A percentile compares a stretch with the other conserved stretches of the same genome.
Conservation (phyloP, 92 coral and sea anemone genomes). For the Metridium senile region DNA sequence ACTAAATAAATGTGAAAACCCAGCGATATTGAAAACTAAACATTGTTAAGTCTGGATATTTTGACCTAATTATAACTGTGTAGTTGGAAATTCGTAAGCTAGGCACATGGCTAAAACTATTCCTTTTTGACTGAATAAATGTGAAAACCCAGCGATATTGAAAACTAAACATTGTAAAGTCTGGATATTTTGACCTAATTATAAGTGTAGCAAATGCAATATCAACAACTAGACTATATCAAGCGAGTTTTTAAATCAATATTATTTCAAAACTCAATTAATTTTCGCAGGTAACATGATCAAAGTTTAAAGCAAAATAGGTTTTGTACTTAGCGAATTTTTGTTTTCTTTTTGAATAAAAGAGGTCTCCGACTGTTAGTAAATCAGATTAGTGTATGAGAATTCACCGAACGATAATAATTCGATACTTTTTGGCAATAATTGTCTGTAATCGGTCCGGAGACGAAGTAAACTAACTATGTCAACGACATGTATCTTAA, state of each 20-base stretch:
- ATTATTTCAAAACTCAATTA: conserved; percentile 20
- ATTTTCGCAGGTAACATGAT: background rate
- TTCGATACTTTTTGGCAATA: conserved; percentile 54
- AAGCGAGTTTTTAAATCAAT: conserved; percentile 25
- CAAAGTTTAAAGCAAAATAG: background rate
- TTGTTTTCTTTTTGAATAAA: background rate
- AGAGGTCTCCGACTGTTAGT: background rate
- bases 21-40: background rate
- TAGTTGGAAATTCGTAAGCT: background rate
- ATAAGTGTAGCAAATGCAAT: no score
- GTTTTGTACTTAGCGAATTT: background rate
- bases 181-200: no score
- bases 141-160: background rate
- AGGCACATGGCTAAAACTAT: background rate
- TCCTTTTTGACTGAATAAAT: background rate
- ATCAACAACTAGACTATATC: conserved; percentile 6
- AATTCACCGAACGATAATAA: conserved; percentile 7
- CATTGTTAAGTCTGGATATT: no score
- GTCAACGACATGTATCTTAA: conserved; percentile 41
- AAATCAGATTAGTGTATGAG: background rate
- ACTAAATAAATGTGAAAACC: background rate
- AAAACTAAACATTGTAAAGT: no score
- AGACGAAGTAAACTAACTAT: conserved; percentile 61
- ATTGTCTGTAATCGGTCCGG: conserved; percentile 81
- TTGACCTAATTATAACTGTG: no score